phyloP scores from a whole-genome alignment of 2,797 vertebrate species.

The Enteromius trimaculatus region DNA sequence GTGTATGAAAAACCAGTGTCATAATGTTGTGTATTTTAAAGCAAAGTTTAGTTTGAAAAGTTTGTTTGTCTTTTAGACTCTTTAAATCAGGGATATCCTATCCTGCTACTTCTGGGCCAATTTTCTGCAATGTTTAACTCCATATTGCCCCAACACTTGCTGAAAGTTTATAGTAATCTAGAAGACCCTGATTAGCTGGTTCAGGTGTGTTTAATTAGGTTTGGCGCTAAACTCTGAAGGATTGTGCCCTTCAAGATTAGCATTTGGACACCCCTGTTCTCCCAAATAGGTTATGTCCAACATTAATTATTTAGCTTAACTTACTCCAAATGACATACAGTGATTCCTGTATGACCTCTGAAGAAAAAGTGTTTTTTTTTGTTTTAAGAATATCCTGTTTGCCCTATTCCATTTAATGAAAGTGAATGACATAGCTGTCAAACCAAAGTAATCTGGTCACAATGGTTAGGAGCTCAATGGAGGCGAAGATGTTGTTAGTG shows the following conservation, averaged over 20 bases:
- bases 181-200: not conserved
- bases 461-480: not conserved
- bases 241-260: not conserved
- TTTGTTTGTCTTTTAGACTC: conserved; percentile 13
- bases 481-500: not conserved
- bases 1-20: not conserved
- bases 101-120: not conserved
- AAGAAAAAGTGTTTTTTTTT: not conserved
- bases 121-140: not conserved
- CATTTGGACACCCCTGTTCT: not conserved
- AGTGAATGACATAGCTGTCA: no score
- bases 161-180: not conserved
- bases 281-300: not conserved
- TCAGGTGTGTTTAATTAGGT: not conserved
- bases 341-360: not conserved
- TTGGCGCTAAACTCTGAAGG: not conserved
- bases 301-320: not conserved
- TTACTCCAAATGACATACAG: not conserved
- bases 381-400: not conserved
- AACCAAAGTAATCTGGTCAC: not conserved
- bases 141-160: not conserved
- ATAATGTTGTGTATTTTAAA: conserved; percentile 1
- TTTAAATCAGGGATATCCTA: not conserved
- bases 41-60: not conserved
- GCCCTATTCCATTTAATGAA: no score